phyloP scores from a whole-genome alignment of 2,113 vertebrate genomes.

The Ibidorhyncha struthersii region DNA sequence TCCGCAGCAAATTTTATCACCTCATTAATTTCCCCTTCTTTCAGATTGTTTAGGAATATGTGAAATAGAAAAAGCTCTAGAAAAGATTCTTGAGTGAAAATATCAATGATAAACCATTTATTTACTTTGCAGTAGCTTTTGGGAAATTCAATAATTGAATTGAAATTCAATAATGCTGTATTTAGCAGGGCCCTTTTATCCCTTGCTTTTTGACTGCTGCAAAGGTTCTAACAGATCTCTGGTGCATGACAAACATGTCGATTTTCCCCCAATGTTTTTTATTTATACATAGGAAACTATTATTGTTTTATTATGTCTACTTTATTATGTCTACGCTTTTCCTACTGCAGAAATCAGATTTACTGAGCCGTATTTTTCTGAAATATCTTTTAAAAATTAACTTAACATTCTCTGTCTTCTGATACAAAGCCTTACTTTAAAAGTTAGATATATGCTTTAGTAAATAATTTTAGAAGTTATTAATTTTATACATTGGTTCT shows the following conservation, averaged over 20 bases:
- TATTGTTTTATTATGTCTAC: not conserved
- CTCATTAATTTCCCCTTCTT: not conserved
- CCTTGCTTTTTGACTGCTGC: not conserved
- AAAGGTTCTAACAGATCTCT: not conserved
- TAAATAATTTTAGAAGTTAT: not conserved
- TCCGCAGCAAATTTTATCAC: not conserved
- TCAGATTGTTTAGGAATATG: not conserved
- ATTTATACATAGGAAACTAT: not conserved
- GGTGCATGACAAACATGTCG: not conserved
- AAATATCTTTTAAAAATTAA: not conserved
- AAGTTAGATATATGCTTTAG: not conserved
- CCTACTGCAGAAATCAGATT: not conserved
- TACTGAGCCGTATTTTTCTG: not conserved
- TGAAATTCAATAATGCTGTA: not conserved
- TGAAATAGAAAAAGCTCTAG: not conserved
- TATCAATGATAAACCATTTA: not conserved
- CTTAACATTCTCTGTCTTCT: not conserved
- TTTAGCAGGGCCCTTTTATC: not conserved
- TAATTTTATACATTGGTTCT: not conserved
- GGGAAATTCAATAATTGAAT: not conserved
- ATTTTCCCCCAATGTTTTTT: not conserved
- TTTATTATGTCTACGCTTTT: not conserved
- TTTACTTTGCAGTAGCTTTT: not conserved
- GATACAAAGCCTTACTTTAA: not conserved
- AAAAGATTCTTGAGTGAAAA: not conserved